phyloP scores from a whole-genome alignment of 2,797 vertebrate species.

The Crotalus adamanteus region DNA sequence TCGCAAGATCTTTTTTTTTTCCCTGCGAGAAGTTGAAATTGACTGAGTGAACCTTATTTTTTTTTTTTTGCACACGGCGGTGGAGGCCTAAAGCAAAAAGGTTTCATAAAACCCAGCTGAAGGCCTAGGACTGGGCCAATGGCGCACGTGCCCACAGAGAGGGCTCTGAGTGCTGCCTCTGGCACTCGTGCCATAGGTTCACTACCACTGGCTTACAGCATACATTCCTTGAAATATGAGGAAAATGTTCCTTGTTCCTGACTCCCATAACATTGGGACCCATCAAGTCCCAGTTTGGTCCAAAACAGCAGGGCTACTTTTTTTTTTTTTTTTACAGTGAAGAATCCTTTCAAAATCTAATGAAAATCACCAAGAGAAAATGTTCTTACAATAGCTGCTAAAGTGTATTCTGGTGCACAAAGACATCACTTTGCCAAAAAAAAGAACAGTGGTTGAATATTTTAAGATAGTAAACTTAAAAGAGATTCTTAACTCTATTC shows the following conservation, averaged over 20 bases:
- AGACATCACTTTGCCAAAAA: slow-evolving; percentile 18
- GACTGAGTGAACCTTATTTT: too few species aligned
- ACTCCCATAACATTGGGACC: not conserved
- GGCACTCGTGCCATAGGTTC: too few species aligned
- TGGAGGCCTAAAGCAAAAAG: too few species aligned
- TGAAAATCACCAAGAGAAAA: slow-evolving; percentile 35
- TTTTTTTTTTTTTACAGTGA: slow-evolving; percentile 25
- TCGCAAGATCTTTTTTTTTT: too few species aligned
- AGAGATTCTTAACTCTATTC: slow-evolving; percentile 11
- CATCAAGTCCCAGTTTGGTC: not conserved
- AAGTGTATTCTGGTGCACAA: not conserved
- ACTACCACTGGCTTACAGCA: not conserved
- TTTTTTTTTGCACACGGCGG: too few species aligned
- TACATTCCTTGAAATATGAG: not conserved
- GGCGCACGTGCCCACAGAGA: too few species aligned
- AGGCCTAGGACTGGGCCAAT: too few species aligned
- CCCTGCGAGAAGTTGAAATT: too few species aligned
- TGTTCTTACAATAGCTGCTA: slow-evolving; percentile 25
- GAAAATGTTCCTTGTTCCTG: not conserved
- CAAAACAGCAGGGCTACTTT: not conserved
- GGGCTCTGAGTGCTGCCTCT: too few species aligned
- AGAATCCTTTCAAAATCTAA: slow-evolving; percentile 49
- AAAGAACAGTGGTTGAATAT: slow-evolving; percentile 15
- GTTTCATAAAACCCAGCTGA: too few species aligned
- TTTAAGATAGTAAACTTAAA: slow-evolving; percentile 10